Evolutionary conservation across 2,113 vertebrate genomes (phyloP), one percentile per base, ranked within the genome.

Genomic region (Albula goreensis): DNA sequence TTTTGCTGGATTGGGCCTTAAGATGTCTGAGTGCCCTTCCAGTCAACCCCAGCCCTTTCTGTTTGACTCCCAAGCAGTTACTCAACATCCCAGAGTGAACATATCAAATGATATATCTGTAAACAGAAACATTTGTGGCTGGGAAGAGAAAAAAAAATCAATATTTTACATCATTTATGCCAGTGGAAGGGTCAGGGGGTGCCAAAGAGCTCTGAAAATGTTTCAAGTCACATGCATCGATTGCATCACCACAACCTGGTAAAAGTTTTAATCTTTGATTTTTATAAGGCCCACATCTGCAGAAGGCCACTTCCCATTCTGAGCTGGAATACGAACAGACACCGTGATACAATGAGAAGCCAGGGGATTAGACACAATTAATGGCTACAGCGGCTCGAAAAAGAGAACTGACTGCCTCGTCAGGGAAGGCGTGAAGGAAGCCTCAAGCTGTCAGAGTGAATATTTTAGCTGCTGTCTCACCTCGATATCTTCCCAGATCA

Each of bases 171-270:
- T 74, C 70, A 22, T 74, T 31, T 74, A 31, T 74, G 70, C n/a
- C 10, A 22, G n/a, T n/a, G 9, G 2, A 74, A 10, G 70, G n/a
- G 22, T n/a, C 70, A 74, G 70, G 10, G 25, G n/a, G 22, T 74
- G 70, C n/a, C n/a, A 31, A 74, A 6, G n/a, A 74, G 70, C n/a
- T 74, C 70, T n/a, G n/a, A 74, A 74, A 74, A 70, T n/a, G 63
- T 70, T 70, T 70, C 57, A 60, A 15, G 22, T 22, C 15, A 19
- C 60, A 66, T 66, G 60, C 60, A 66, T 66, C 17, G 5, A 66
- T 22, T 66, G 60, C 60, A 66, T 66, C 60, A 66, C 60, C 22
- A 19, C 15, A 66, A 66, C 3, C 60, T 22, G 17, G 17, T 22
- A 66, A 41, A 41, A 66, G 60, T 66, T 66, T 66, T 66, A 1